Evolutionary conservation across 2,888 invertebrate species (phyloP), one percentile per base, ranked within the genome.

Genomic region (Oxystoma pomonae): DNA sequence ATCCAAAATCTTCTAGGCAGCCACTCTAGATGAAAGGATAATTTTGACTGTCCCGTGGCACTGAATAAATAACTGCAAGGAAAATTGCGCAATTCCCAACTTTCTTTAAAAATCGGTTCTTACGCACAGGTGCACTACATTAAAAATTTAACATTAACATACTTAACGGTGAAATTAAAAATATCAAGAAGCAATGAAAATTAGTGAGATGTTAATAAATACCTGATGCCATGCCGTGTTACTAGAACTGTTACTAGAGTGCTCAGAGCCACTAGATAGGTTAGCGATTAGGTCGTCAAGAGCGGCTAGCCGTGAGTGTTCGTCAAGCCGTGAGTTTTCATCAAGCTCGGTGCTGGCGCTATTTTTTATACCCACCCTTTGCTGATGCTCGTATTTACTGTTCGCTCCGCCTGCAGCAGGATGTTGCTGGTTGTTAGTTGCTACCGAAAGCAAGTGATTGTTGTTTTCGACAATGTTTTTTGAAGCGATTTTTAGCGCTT

Each of bases 201-300:
- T n/a, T n/a, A n/a, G n/a, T n/a, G 35, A 61, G 18, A 59, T 68
- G 67, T 56, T 61, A 68, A 74, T 74, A 75, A 76, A 75, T 81
- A 85, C 85, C 82, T 84, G 84, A 73, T 79, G 79, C 79, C 80
- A 80, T 76, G 79, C 77, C 69, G 75, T 76, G 73, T 77, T 75
- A 71, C 73, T 73, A 75, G 79, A 75, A 69, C 78, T 78, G 72
- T 77, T 78, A 74, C 78, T 77, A 73, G 77, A 77, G 71, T 78
- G 77, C 73, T 79, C 78, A 70, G 78, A 78, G 71, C 78, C 79
- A 72, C 77, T 77, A 64, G 80, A 78, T 70, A 81, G 76, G 75
- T 79, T 81, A 77, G 80, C 80, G 72, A 81, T 81, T 71, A 81
- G 76, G 68, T 79, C 79, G 71, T 76, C 77, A 68, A 81, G 80